A percentile compares a stretch with the other conserved stretches of the same genome.
Conservation (phyloP, 2,113 vertebrate species). For the Oxygymnocypris stewartii region DNA sequence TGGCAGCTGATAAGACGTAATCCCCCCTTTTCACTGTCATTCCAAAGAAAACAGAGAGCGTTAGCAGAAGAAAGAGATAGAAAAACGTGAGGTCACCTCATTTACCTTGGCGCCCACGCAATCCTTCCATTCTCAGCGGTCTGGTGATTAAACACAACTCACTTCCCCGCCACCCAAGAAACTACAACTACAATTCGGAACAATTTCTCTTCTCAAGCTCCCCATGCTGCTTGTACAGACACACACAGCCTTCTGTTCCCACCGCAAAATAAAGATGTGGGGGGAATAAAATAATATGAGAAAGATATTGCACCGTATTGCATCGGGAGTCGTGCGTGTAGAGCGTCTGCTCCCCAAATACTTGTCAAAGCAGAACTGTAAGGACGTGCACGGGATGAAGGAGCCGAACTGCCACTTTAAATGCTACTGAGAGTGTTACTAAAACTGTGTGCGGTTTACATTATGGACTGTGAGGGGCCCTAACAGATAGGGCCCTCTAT, state of each 20-base stretch:
- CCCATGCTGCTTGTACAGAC: not conserved
- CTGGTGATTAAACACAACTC: conserved; percentile 43
- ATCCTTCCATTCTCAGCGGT: conserved; percentile 19
- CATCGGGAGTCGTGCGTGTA: not conserved
- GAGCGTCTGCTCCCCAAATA: conserved; percentile 14
- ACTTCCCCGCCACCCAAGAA: conserved; percentile 18
- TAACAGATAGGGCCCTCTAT: not conserved
- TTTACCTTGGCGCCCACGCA: conserved; percentile 33
- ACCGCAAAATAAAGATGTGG: conserved; percentile 17
- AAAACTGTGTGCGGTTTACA: conserved; percentile 5
- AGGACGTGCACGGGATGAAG: not conserved
- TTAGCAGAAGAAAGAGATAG: conserved; percentile 38
- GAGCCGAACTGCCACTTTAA: conserved; percentile 11
- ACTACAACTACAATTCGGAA: not conserved
- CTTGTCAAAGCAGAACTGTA: conserved; percentile 4
- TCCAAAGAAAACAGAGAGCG: conserved; percentile 27
- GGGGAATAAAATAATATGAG: conserved; percentile 4
- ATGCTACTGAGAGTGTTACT: conserved; percentile 17
- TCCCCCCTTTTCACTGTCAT: conserved; percentile 51
- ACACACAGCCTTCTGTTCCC: not conserved
- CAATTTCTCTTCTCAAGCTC: conserved; percentile 4
- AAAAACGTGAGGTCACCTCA: conserved; percentile 33
- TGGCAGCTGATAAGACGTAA: conserved; percentile 60
- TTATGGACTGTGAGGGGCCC: not conserved
- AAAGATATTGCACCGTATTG: conserved; percentile 24